Evolutionary conservation across 1,140 invertebrate species (phyloP), one percentile per base, ranked within the genome.

Genomic region (Anthonomus grandis): DNA sequence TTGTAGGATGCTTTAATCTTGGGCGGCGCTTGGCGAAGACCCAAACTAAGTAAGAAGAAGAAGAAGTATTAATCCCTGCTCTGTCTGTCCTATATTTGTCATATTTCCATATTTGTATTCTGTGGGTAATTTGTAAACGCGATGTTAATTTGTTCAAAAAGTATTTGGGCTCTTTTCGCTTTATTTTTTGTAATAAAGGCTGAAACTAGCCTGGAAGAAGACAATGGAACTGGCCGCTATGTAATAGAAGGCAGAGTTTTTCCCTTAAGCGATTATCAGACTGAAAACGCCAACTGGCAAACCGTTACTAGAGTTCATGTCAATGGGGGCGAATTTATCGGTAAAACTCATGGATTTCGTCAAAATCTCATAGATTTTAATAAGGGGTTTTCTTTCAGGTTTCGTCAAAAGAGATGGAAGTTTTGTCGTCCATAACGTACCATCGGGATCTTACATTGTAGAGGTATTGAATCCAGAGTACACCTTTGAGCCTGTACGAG

Each of bases 401-500:
- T 95, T 93, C 74, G 73, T 96, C 49, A 89, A 87, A 64, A 86
- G 91, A 64, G 96, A 99, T 80, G 95, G 95, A n/a, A 84, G 85
- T 8, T 99, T 99, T 74, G 75, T 84, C 9, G 83, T 99, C 38
- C 86, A 88, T 64, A 93, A 94, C 67, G 78, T 99, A 0, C 90
- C 91, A 2, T 87, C 91, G 18, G 97, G 96, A 5, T 97, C 95
- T 0, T 98, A 98, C 71, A 83, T 98, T 18, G 79, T 99, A 2
- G 96, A 99, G 79, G 84, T 97, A 12, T 73, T 92, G 6, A 88
- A 97, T 78, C 90, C 94, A 4, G 87, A 95, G 68, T 94, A 86
- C 68, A 80, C 88, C 57, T 99, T 94, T 68, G 95, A 97, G 65
- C 90, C 92, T 4, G 85, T 93, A 1, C 79, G 95, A 56, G 91